Evolutionary conservation across 2,113 vertebrate genomes (phyloP).

Genomic region (human): DNA sequence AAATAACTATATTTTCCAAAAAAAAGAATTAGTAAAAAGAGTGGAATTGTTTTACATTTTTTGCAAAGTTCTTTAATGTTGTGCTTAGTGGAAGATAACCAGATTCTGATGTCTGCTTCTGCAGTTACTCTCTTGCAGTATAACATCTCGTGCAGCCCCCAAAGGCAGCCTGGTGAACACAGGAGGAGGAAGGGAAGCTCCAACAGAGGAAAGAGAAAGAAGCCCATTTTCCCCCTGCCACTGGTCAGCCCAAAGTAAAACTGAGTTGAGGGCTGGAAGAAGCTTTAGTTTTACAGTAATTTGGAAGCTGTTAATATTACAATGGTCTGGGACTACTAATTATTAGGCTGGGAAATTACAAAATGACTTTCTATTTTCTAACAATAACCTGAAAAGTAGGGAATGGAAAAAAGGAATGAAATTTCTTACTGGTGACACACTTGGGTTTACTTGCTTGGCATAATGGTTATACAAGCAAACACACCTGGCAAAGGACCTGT

Average conservation of each 20-base stretch:
- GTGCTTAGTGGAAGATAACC: neutral
- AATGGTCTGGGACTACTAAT: neutral
- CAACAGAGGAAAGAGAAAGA: neutral
- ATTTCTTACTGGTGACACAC: neutral
- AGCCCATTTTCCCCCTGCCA: neutral
- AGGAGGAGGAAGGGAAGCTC: no score
- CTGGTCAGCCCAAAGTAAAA: neutral
- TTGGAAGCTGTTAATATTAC: neutral
- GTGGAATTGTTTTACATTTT: neutral
- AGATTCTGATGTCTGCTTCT: constrained; percentile 1
- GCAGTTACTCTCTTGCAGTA: neutral
- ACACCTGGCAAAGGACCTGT: neutral
- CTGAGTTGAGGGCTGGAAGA: neutral
- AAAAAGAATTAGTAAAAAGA: neutral
- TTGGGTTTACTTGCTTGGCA: neutral
- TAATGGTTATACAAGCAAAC: neutral
- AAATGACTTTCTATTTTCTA: constrained; percentile 1
- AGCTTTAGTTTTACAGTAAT: neutral
- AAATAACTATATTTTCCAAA: neutral
- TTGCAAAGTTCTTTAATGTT: neutral
- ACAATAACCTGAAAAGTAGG: neutral
- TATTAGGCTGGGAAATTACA: neutral
- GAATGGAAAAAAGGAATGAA: neutral
- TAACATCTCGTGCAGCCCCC: neutral
- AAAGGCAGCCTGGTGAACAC: neutral